Evolutionary conservation across 2,797 vertebrate genomes (phyloP).

Genomic region (Erithacus rubecula): DNA sequence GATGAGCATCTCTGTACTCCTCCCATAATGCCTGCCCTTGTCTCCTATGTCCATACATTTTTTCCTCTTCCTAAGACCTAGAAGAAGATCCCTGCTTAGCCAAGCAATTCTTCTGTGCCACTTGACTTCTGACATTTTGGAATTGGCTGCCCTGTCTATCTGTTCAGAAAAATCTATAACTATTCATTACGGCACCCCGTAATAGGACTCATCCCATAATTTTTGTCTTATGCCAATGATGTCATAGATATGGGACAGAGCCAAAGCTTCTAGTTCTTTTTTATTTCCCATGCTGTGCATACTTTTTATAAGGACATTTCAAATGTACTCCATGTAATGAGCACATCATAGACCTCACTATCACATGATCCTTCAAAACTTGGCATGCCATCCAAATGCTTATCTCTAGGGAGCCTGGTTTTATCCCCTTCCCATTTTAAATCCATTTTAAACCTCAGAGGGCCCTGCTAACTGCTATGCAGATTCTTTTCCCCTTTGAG

Average conservation of each 20-base stretch:
- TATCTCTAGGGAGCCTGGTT: not conserved
- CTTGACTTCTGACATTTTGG: not conserved
- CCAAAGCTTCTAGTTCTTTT: not conserved
- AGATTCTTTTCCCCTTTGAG: not conserved
- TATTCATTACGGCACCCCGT: not conserved
- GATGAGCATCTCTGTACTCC: not conserved
- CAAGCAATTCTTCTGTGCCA: not conserved
- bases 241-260: not conserved
- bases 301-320: not conserved
- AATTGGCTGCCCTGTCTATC: not conserved
- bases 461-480: not conserved
- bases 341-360: not conserved
- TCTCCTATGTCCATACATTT: not conserved
- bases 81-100: not conserved
- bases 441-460: not conserved
- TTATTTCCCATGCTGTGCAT: not conserved
- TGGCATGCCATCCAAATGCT: not conserved
- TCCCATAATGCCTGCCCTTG: not conserved
- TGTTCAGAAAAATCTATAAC: not conserved
- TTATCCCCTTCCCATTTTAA: not conserved
- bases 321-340: not conserved
- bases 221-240: not conserved
- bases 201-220: not conserved
- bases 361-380: not conserved
- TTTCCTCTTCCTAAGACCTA: not conserved